A percentile compares a stretch with the other conserved stretches of the same genome.
phyloP scores from a whole-genome alignment of 2,888 invertebrate genomes.

The Athetis lepigone region DNA sequence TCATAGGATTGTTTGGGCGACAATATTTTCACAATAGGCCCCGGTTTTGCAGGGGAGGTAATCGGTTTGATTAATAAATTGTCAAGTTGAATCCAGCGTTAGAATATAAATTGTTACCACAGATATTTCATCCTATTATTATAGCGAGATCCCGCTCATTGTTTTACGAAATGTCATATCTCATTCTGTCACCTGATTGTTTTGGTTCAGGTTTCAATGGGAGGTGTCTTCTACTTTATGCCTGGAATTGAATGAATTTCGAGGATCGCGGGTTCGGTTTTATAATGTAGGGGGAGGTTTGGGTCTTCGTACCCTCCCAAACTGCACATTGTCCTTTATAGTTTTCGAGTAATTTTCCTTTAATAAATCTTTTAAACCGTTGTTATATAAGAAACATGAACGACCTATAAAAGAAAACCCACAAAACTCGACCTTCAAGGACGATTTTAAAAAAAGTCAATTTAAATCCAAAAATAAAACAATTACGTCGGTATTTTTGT shows the following conservation, averaged over 20 bases:
- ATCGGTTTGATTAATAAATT: constrained; percentile 91
- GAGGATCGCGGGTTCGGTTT: constrained; percentile 46
- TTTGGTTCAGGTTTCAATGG: constrained; percentile 77
- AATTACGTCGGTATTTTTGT: constrained; percentile 46
- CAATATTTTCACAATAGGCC: constrained; percentile 90
- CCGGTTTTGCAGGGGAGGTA: constrained; percentile 86
- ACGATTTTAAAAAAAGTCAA: constrained; percentile 25
- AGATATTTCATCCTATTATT: constrained; percentile 90
- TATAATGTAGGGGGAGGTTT: constrained; percentile 21
- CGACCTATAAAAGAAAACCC: constrained; percentile 3
- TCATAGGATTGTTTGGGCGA: constrained; percentile 89
- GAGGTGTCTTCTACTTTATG: constrained; percentile 71
- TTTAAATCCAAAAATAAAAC: constrained; percentile 25
- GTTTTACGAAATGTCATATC: constrained; percentile 89
- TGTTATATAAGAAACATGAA: neutral
- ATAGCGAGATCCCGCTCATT: constrained; percentile 86
- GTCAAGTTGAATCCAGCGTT: constrained; percentile 90
- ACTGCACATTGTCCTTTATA: neutral
- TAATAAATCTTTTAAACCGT: neutral
- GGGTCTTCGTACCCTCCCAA: neutral
- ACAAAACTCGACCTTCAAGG: constrained; percentile 9
- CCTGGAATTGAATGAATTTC: constrained; percentile 67
- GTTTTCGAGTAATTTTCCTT: neutral
- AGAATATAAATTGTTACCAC: constrained; percentile 90
- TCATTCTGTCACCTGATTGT: constrained; percentile 90